Percentiles rank a stretch among this genome's conserved stretches.
Evolutionary conservation across 53 echinoderm and acorn worm genomes (phyloP).

Genomic region (Holothuria scabra): DNA sequence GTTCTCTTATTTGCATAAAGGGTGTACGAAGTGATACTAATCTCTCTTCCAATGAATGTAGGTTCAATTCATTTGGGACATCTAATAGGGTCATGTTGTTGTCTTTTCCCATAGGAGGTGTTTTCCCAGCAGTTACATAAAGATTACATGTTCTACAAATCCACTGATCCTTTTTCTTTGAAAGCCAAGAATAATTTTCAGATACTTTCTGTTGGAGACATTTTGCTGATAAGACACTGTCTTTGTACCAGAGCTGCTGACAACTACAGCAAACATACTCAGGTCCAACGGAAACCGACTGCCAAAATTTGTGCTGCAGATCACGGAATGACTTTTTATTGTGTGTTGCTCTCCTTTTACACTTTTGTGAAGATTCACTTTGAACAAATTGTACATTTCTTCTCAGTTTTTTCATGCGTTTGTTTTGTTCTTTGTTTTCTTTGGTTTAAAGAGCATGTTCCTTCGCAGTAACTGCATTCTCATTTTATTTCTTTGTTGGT

Average conservation of each 20-base stretch:
- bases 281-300: background rate
- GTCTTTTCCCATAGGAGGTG: constrained; percentile 23
- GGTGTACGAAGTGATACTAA: constrained; percentile 38
- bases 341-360: background rate
- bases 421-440: background rate
- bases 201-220: background rate
- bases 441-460: background rate
- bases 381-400: background rate
- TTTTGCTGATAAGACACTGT: background rate
- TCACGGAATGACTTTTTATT: background rate
- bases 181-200: background rate
- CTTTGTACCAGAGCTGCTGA: background rate
- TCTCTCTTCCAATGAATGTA: constrained; percentile 38
- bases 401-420: background rate
- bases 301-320: background rate
- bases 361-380: background rate
- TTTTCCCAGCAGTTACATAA: background rate
- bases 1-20: constrained; percentile 48
- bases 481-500: background rate
- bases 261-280: constrained; percentile 7
- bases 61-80: constrained; percentile 32
- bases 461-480: background rate
- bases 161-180: background rate
- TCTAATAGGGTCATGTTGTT: constrained; percentile 30
- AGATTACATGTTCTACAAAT: constrained; percentile 39